Evolutionary conservation across 2,797 vertebrate genomes (phyloP).

Genomic region (Sebastes aleutianus): DNA sequence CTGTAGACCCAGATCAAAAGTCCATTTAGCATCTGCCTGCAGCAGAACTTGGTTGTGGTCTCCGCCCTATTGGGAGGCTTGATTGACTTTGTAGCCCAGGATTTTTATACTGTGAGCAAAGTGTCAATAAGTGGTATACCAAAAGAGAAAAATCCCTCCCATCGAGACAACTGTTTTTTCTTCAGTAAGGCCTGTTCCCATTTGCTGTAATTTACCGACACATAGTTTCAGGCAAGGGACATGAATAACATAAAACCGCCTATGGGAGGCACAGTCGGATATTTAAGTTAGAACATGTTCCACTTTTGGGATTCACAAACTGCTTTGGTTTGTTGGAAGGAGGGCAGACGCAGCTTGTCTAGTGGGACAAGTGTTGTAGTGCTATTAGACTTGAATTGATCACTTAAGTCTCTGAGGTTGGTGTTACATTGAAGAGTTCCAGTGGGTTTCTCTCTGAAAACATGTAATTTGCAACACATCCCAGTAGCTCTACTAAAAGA

Average conservation of each 20-base stretch:
- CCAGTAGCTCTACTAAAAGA: not conserved
- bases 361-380: not conserved
- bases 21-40: conserved; percentile 38
- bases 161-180: not conserved
- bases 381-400: not conserved
- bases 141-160: conserved; percentile 11
- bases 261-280: not conserved
- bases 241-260: not conserved
- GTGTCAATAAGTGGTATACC: conserved; percentile 29
- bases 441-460: not conserved
- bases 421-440: not conserved
- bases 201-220: not conserved
- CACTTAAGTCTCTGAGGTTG: not conserved
- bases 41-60: conserved; percentile 37
- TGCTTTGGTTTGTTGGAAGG: not conserved
- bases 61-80: conserved; percentile 31
- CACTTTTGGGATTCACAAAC: not conserved
- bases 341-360: not conserved
- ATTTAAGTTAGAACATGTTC: not conserved
- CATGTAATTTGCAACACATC: not conserved
- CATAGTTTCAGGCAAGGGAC: not conserved
- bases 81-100: conserved; percentile 46
- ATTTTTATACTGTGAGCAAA: conserved; percentile 40
- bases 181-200: not conserved
- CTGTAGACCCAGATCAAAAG: conserved; percentile 35